phyloP scores from a whole-genome alignment of 2,888 invertebrate genomes.

The Ophion obscuratus region DNA sequence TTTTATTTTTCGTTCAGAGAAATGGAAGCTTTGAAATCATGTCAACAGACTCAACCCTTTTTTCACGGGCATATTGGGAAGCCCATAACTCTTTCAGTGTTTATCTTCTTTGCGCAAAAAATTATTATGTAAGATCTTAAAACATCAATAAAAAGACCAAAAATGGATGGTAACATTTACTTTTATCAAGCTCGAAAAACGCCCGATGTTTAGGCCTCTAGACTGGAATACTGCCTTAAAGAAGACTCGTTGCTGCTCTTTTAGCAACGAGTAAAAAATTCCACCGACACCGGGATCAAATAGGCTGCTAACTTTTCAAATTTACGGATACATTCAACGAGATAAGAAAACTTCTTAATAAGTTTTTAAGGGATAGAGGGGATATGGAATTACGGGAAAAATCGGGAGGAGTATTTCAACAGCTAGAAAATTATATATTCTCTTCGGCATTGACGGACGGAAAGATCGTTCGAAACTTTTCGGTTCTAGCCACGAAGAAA shows the following conservation, averaged over 20 bases:
- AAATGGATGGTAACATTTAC: too few relatives aligned
- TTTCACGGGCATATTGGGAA: too few relatives aligned
- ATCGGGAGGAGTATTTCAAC: conserved; percentile 37
- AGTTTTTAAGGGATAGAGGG: not conserved
- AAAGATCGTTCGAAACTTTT: conserved; percentile 8
- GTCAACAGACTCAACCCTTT: too few relatives aligned
- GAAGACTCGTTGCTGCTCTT: too few relatives aligned
- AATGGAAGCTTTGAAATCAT: too few relatives aligned
- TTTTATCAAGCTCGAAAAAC: conserved; percentile 54
- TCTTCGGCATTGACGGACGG: not conserved
- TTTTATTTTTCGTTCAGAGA: too few relatives aligned
- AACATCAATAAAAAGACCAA: too few relatives aligned
- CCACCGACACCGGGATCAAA: not conserved
- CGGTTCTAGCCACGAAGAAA: not conserved
- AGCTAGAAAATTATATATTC: conserved; percentile 41
- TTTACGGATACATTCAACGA: not conserved
- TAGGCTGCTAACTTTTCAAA: not conserved
- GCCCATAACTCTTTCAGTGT: too few relatives aligned
- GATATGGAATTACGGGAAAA: conserved; percentile 44
- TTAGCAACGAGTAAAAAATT: not conserved
- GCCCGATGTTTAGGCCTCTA: conserved; percentile 75
- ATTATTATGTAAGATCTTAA: too few relatives aligned
- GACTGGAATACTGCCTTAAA: conserved; percentile 15
- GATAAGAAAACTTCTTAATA: not conserved
- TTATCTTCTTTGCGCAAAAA: too few relatives aligned